Conservation (phyloP, 2,888 invertebrate species). For the Lasius platythorax region DNA sequence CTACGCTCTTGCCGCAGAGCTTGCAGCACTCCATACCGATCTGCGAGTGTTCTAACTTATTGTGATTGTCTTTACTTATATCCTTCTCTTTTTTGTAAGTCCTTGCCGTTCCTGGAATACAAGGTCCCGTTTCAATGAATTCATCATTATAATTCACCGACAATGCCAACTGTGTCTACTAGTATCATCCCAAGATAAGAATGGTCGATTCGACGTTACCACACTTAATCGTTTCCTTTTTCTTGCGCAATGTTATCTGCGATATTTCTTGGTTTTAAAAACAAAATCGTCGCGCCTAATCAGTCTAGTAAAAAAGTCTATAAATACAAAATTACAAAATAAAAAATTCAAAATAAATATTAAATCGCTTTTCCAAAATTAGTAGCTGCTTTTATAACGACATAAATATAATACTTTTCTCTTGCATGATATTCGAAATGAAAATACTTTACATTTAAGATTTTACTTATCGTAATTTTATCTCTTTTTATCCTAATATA, state of each 20-base stretch:
- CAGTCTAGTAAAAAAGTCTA: neutral
- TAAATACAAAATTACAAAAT: neutral
- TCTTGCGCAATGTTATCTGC: conserved; percentile 17
- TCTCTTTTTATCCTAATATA: conserved; percentile 2
- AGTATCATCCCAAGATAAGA: conserved; percentile 63
- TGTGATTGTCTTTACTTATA: conserved; percentile 83
- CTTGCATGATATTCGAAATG: neutral
- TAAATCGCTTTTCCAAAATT: neutral
- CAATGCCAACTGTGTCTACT: conserved; percentile 77
- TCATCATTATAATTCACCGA: conserved; percentile 63
- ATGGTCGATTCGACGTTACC: conserved; percentile 41
- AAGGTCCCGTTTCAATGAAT: conserved; percentile 82
- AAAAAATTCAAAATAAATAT: conserved; percentile 10
- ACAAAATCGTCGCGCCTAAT: neutral
- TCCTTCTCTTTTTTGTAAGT: conserved; percentile 84
- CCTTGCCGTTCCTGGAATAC: conserved; percentile 85
- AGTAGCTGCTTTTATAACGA: neutral
- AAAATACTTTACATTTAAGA: neutral
- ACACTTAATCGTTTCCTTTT: neutral
- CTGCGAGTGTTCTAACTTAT: conserved; percentile 82
- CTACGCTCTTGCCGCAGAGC: conserved; percentile 85
- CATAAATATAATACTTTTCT: conserved; percentile 3
- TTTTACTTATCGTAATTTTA: neutral
- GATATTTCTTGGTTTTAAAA: neutral
- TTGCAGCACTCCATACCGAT: conserved; percentile 84